These are phyloP conservation scores for Coptodon rendalli DNA, from an alignment of 2,113 vertebrate species.

Conservation along the genomic window DNA sequence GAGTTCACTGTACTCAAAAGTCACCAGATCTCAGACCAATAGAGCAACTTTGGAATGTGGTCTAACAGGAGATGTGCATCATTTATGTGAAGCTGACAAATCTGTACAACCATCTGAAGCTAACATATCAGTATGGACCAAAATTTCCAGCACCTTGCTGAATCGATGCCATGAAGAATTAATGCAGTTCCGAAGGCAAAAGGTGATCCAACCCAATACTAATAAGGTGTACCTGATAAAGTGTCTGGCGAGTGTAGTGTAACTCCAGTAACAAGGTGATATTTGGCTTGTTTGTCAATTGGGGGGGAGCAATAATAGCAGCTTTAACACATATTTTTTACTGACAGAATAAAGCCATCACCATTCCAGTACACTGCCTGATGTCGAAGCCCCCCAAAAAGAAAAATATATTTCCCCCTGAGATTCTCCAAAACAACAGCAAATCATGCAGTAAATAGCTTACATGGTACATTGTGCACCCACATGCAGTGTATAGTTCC, in stretches of 20 bases:
- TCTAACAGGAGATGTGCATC: neutral
- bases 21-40: neutral
- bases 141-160: neutral
- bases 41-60: neutral
- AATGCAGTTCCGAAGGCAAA: neutral
- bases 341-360: neutral
- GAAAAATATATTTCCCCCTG: neutral
- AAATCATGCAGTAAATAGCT: constrained; percentile 20
- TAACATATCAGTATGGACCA: neutral
- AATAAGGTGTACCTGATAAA: neutral
- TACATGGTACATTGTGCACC: neutral
- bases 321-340: neutral
- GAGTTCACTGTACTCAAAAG: neutral
- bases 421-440: neutral
- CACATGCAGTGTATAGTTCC: neutral
- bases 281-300: neutral
- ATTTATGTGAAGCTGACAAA: neutral
- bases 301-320: neutral
- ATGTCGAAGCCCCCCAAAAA: neutral
- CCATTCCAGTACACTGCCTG: neutral
- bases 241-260: neutral
- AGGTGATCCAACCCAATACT: neutral
- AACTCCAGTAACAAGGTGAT: neutral
- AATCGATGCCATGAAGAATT: neutral
- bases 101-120: neutral